Base-by-base conservation (phyloP, 2,888 invertebrate genomes). In the Pristionchus mayeri region DNA sequence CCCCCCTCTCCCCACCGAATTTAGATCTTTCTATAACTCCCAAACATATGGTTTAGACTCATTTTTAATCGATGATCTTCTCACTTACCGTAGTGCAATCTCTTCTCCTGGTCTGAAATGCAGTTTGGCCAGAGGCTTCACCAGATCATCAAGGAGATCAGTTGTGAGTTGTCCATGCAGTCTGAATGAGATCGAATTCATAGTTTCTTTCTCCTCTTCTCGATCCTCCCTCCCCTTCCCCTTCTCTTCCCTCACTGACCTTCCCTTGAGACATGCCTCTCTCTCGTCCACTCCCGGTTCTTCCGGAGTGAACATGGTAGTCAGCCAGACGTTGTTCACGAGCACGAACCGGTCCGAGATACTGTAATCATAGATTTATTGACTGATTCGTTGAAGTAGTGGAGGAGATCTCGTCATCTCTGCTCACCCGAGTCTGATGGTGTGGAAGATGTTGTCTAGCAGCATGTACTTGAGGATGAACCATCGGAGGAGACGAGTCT, bases 371-470 rank as follows among this genome's bases (percentile, higher is more conserved):
- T n/a, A 13, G 37, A 21, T 27, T 24, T 27, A 24, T 21, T n/a
- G 27, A 57, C 11, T 57, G 57, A 27, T 9, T 11, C 27, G 57
- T 57, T n/a, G n/a, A n/a, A n/a, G n/a, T n/a, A n/a, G n/a, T 21
- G 67, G 37, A 67, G 27, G 37, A 24, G n/a, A n/a, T n/a, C n/a
- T n/a, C n/a, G n/a, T n/a, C n/a, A n/a, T 7, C 16, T 1, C 1
- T 37, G 7, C 67, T 67, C 21, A 88, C 78, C 90, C 90, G 3
- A 90, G 82, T 60, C 91, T 90, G 30, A 90, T 86, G 3, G 92
- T 90, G 85, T 91, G 90, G 83, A 90, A 91, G 80, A 92, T 86
- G 85, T 91, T 91, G 85, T 92, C 92, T n/a, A 92, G 85, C 40
- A 91, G 86, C 54, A 92, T 87, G 82, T 90, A 92, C 27, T 88